A percentile compares a stretch with the other conserved stretches of the same genome.
Evolutionary conservation across 2,113 vertebrate species (phyloP).

Genomic region (Onychostruthus taczanowskii): DNA sequence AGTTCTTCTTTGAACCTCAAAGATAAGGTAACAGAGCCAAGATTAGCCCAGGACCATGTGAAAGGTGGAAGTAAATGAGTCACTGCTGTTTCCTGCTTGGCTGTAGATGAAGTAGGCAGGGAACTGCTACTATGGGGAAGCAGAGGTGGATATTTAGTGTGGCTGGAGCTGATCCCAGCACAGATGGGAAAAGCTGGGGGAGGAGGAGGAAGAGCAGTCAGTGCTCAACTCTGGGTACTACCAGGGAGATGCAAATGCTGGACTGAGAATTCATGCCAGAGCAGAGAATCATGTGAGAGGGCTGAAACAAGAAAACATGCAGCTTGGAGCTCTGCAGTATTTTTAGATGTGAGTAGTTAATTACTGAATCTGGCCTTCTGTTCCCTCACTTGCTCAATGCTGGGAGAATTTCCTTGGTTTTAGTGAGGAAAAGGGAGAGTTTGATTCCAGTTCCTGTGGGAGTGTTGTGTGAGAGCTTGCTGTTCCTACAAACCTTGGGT

Average conservation of each 20-base stretch:
- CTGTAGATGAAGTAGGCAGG: background rate
- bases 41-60: background rate
- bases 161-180: conserved; percentile 37
- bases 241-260: background rate
- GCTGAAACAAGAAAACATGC: conserved; percentile 14
- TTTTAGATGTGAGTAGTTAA: conserved; percentile 30
- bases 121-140: background rate
- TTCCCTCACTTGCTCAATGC: background rate
- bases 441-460: background rate
- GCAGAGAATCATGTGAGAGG: conserved; percentile 11
- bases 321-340: background rate
- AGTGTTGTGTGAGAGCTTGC: background rate
- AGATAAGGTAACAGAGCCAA: background rate
- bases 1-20: background rate
- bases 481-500: background rate
- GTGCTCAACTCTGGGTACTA: background rate
- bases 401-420: background rate
- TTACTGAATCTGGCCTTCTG: background rate
- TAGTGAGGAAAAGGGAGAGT: background rate
- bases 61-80: background rate
- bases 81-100: background rate
- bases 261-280: conserved; percentile 9
- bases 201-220: conserved; percentile 17
- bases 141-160: background rate
- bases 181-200: background rate